Evolutionary conservation across 2,888 invertebrate genomes (phyloP).

Genomic region (Cryptocheilus praepositus): DNA sequence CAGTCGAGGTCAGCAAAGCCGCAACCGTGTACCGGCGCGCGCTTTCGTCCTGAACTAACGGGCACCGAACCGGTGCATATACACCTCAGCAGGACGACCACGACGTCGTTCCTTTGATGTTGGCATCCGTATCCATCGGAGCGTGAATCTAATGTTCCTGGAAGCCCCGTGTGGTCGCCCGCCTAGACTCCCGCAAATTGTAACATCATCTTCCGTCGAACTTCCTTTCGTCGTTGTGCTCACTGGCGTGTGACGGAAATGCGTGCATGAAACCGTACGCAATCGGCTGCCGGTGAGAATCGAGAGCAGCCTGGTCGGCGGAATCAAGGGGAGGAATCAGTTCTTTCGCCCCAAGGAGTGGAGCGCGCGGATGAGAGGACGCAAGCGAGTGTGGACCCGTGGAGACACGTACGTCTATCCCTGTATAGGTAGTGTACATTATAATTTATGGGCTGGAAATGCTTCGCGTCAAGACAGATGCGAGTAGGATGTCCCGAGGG

Average conservation of each 20-base stretch:
- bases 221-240: slow-evolving; percentile 25
- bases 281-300: not conserved
- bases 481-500: too few species aligned
- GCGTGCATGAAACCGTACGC: not conserved
- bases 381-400: too few species aligned
- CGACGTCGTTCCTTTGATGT: slow-evolving; percentile 46
- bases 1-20: slow-evolving; percentile 34
- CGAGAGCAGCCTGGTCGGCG: too few species aligned
- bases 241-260: slow-evolving; percentile 21
- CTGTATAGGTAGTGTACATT: too few species aligned
- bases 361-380: too few species aligned
- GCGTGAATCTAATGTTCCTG: slow-evolving; percentile 46
- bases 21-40: slow-evolving; percentile 41
- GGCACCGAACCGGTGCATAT: slow-evolving; percentile 12
- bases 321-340: too few species aligned
- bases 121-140: slow-evolving; percentile 36
- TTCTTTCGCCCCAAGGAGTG: too few species aligned
- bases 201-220: slow-evolving; percentile 38
- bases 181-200: slow-evolving; percentile 35
- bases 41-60: slow-evolving; percentile 24
- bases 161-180: slow-evolving; percentile 35
- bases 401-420: too few species aligned
- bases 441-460: too few species aligned
- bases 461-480: too few species aligned
- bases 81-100: slow-evolving; percentile 19